Percentiles rank a stretch among this genome's conserved stretches.
These are phyloP conservation scores for Drosophila kikkawai DNA, from an alignment of 1,140 invertebrate genomes.

Conservation along the genomic window DNA sequence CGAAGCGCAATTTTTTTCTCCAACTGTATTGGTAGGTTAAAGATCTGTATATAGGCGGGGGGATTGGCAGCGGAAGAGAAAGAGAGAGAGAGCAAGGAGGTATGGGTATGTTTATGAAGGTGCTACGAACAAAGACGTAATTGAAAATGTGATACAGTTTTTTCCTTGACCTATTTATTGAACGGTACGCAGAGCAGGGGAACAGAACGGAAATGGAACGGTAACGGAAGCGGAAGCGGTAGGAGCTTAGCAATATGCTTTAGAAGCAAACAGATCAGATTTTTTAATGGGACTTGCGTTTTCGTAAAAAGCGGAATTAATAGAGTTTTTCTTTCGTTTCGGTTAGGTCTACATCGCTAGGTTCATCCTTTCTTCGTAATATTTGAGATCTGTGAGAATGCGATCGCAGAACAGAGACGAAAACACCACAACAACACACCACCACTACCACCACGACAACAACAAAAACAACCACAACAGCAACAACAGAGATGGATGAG, in stretches of 20 bases:
- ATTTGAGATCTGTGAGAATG: constrained; percentile 18
- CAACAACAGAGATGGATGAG: constrained; percentile 31
- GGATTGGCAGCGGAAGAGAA: background rate
- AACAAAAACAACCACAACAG: constrained; percentile 8
- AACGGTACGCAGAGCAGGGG: constrained; percentile 40
- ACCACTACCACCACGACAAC: constrained; percentile 20
- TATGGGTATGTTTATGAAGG: constrained; percentile 74
- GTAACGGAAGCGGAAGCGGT: constrained; percentile 17
- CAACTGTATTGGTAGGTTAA: constrained; percentile 75
- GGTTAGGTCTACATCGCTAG: constrained; percentile 15
- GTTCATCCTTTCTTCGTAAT: constrained; percentile 39
- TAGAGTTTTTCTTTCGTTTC: constrained; percentile 14
- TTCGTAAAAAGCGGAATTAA: constrained; percentile 4
- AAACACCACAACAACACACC: constrained; percentile 20
- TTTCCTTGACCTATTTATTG: constrained; percentile 81
- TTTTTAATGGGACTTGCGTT: constrained; percentile 17
- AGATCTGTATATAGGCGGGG: constrained; percentile 25
- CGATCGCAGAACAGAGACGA: constrained; percentile 26
- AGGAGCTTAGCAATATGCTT: constrained; percentile 48
- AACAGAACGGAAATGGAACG: constrained; percentile 3
- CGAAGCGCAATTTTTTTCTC: constrained; percentile 80
- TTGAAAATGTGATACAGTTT: constrained; percentile 85
- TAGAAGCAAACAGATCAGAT: constrained; percentile 34
- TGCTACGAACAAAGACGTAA: constrained; percentile 85
- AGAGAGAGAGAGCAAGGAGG: constrained; percentile 5